A percentile compares a stretch with the other conserved stretches of the same genome.
Conservation (phyloP, 1,140 invertebrate species). For the Diabrotica virgifera region DNA sequence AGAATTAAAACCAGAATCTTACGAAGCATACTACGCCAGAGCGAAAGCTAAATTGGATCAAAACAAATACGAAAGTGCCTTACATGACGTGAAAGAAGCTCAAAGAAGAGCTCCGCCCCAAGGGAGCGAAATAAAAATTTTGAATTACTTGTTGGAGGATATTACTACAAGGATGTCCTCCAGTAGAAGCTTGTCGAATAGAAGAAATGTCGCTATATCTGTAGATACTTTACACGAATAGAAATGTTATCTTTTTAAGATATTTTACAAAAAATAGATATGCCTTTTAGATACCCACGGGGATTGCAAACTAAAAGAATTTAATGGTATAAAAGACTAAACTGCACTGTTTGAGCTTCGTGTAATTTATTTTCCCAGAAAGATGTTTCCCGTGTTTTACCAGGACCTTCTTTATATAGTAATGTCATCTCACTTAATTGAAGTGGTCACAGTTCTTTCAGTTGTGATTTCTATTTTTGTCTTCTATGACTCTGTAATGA, state of each 20-base stretch:
- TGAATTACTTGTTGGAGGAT: conserved; percentile 64
- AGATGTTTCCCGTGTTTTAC: no score
- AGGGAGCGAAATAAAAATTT: conserved; percentile 67
- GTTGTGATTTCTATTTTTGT: no score
- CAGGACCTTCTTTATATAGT: no score
- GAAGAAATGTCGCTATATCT: conserved; percentile 42
- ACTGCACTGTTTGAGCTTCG: no score
- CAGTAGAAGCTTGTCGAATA: conserved; percentile 42
- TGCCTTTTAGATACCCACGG: no score
- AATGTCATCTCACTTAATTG: no score
- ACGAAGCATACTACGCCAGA: conserved; percentile 89
- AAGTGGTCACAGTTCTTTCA: no score
- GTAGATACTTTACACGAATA: conserved; percentile 45
- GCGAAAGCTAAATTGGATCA: conserved; percentile 80
- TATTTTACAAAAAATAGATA: neutral
- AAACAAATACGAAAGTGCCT: conserved; percentile 58
- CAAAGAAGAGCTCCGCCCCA: conserved; percentile 62
- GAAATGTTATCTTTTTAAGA: neutral
- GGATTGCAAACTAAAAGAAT: no score
- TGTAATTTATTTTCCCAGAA: no score
- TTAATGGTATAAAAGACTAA: no score
- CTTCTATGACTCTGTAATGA: no score
- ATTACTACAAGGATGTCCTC: conserved; percentile 50
- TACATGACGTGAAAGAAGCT: conserved; percentile 68
- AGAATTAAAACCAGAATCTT: conserved; percentile 77